These are phyloP conservation scores for Scaptomyza flava DNA, from an alignment of 2,888 invertebrate genomes.

Conservation along the genomic window DNA sequence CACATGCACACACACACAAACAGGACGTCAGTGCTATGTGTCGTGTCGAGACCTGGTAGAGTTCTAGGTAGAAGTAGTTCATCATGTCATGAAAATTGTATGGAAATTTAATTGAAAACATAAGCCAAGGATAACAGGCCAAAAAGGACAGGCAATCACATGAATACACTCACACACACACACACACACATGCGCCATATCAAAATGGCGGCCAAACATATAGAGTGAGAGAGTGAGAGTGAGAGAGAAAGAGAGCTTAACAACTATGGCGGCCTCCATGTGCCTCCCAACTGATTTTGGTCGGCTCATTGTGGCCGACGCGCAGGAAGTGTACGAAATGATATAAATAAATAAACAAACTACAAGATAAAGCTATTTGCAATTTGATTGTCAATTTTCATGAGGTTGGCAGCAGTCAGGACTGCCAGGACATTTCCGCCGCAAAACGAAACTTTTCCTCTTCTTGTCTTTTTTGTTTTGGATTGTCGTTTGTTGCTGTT, in stretches of 20 bases:
- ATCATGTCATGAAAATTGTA: conserved; percentile 83
- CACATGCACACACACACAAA: conserved; percentile 16
- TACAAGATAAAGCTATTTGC: conserved; percentile 82
- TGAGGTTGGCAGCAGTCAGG: conserved; percentile 51
- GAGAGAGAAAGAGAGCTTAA: conserved; percentile 45
- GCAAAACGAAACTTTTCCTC: conserved; percentile 60
- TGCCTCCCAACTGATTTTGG: conserved; percentile 44
- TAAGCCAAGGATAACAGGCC: conserved; percentile 81
- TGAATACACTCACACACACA: conserved; percentile 33
- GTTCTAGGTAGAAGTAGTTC: conserved; percentile 80
- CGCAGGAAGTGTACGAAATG: conserved; percentile 78
- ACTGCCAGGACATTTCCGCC: conserved; percentile 69
- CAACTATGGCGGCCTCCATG: conserved; percentile 52
- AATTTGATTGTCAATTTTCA: conserved; percentile 82
- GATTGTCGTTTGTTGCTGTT: not conserved
- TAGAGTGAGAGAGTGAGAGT: conserved; percentile 3
- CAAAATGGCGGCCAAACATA: conserved; percentile 57
- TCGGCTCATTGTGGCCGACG: conserved; percentile 56
- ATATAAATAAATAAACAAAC: conserved; percentile 81
- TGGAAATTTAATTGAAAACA: conserved; percentile 83
- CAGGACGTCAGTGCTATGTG: conserved; percentile 49
- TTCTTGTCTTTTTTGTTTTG: conserved; percentile 5
- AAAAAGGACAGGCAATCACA: conserved; percentile 68
- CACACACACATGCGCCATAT: conserved; percentile 40
- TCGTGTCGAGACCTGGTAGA: conserved; percentile 54